These are phyloP conservation scores for Elgaria multicarinata DNA, from an alignment of 2,113 vertebrate species.

Conservation along the genomic window DNA sequence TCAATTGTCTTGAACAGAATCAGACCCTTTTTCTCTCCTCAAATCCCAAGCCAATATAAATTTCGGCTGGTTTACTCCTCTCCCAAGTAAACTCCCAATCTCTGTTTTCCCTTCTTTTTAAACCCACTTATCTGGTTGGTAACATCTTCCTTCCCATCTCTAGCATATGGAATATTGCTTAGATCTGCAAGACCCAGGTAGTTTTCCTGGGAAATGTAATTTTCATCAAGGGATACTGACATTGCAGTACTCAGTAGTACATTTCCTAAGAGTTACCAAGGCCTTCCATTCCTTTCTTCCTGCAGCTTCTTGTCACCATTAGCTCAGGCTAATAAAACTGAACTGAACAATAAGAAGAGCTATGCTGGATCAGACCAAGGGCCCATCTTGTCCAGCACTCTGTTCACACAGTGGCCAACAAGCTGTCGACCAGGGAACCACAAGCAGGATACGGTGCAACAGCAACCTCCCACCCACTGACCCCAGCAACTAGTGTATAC, in stretches of 20 bases:
- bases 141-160: neutral
- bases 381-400: too few relatives aligned
- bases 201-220: neutral
- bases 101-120: neutral
- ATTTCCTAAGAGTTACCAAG: neutral
- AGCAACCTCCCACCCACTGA: too few relatives aligned
- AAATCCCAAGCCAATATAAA: neutral
- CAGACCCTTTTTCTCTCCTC: neutral
- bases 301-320: neutral
- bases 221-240: neutral
- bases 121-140: neutral
- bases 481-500: too few relatives aligned
- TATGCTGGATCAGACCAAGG: too few relatives aligned
- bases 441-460: too few relatives aligned
- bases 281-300: neutral
- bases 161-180: neutral
- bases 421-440: too few relatives aligned
- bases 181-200: neutral
- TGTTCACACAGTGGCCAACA: too few relatives aligned
- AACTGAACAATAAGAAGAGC: too few relatives aligned
- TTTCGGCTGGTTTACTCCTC: neutral
- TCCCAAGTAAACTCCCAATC: neutral
- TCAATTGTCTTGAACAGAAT: neutral
- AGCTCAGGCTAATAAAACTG: too few relatives aligned
- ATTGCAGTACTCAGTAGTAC: neutral